Evolutionary conservation across 2,888 invertebrate genomes (phyloP), one percentile per base, ranked within the genome.

Genomic region (Corythucha ciliata): DNA sequence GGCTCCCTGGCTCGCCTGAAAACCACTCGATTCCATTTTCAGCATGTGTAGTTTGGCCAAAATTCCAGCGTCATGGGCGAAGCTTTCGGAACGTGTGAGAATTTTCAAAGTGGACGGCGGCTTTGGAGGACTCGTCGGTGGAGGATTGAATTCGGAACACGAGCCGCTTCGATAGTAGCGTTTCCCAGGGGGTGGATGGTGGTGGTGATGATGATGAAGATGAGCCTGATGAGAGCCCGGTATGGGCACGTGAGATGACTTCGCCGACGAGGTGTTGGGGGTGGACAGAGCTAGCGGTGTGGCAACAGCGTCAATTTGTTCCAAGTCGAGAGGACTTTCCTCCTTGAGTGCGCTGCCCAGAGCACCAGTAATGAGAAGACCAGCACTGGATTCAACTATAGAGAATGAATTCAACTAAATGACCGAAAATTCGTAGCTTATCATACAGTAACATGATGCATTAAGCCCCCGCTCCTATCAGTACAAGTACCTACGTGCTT

Each of bases 11-110:
- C 12, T 10, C 8, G 8, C 37, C 16, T 10, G 37, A n/a, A n/a
- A n/a, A n/a, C n/a, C n/a, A n/a, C n/a, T n/a, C 24, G 48, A 44
- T 36, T 57, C 58, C 33, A 55, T 52, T 50, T 62, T 62, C 7
- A 63, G 51, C 47, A 57, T 58, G 48, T 62, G 61, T 39, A 82
- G 66, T 62, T 82, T 83, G 60, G 81, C 80, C 26, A 83, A 68
- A 27, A 86, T 80, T 63, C 83, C 80, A 5, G 82, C 80, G 66
- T 86, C 86, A n/a, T 81, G 82, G 0, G 82, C 86, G 66, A 81
- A 83, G 64, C 83, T 85, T 63, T 83, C 81, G 0, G 81, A 81
- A 56, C 70, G 60, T 6, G 59, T 62, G 20, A 63, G 57, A 21
- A 61, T 55, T 37, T 59, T 60, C 48, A 59, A 62, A 46, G 59